Conservation (phyloP, 2,113 vertebrate genomes). For the Pongo pygmaeus region DNA sequence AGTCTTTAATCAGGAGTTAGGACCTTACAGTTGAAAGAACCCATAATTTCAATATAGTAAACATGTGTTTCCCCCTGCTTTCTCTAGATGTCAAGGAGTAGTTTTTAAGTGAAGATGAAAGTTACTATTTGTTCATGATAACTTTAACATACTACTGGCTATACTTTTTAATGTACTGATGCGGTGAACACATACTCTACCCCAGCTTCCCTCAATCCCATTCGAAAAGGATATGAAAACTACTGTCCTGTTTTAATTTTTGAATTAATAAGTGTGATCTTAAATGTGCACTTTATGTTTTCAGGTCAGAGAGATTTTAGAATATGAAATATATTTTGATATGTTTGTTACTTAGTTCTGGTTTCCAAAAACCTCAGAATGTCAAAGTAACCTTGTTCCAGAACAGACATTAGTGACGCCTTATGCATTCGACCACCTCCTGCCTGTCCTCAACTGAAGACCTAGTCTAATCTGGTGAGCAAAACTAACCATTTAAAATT, state of each 20-base stretch:
- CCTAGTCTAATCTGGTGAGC: neutral
- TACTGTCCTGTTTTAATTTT: neutral
- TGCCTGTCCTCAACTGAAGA: neutral
- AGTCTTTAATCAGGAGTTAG: conserved; percentile 71
- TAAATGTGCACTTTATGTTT: neutral
- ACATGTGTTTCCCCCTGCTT: conserved; percentile 35
- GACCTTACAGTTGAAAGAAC: conserved; percentile 57
- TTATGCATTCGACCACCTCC: neutral
- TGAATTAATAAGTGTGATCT: neutral
- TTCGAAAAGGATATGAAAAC: neutral
- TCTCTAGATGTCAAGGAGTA: conserved; percentile 6
- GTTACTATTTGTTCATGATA: conserved; percentile 44
- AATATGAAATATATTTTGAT: neutral
- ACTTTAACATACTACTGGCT: neutral
- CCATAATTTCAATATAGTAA: conserved; percentile 70
- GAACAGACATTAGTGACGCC: neutral
- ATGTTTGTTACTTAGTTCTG: neutral
- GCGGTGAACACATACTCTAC: neutral
- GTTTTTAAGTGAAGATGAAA: conserved; percentile 47
- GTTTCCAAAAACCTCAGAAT: neutral
- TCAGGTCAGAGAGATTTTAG: neutral
- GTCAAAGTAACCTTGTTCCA: neutral
- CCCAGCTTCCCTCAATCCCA: neutral
- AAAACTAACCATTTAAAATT: neutral
- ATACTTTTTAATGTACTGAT: neutral